Evolutionary conservation across 1,140 invertebrate species (phyloP).

Genomic region (Theocolax elegans): DNA sequence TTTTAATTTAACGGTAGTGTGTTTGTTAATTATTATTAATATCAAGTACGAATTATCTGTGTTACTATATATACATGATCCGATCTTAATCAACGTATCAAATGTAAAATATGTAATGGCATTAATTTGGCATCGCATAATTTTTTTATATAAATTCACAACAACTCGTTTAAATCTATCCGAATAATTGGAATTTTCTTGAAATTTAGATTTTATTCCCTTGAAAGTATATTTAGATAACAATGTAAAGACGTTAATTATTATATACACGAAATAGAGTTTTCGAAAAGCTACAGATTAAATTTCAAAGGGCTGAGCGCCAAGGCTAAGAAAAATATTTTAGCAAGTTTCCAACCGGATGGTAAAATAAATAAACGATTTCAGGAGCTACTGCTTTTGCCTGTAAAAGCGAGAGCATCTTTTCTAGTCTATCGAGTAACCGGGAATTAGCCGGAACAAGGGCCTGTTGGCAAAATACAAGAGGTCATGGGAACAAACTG

Average conservation of each 20-base stretch:
- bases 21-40: no score
- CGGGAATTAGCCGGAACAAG: constrained; percentile 46
- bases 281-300: not conserved
- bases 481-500: constrained; percentile 36
- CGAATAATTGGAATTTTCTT: no score
- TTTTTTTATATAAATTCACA: no score
- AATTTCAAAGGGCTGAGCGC: constrained; percentile 7
- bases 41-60: no score
- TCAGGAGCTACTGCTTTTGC: constrained; percentile 1
- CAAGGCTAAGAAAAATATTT: constrained; percentile 42
- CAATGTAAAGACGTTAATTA: no score
- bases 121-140: no score
- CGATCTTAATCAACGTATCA: no score
- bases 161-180: no score
- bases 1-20: not conserved
- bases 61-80: no score
- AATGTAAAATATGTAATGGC: no score
- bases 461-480: constrained; percentile 38
- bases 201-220: no score
- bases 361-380: constrained; percentile 43
- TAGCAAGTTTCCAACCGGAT: constrained; percentile 27
- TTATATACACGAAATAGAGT: not conserved
- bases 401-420: not conserved
- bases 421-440: constrained; percentile 40
- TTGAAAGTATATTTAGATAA: no score